These are phyloP conservation scores for Spisula subtruncata DNA, from an alignment of 2,888 invertebrate genomes.

Conservation along the genomic window DNA sequence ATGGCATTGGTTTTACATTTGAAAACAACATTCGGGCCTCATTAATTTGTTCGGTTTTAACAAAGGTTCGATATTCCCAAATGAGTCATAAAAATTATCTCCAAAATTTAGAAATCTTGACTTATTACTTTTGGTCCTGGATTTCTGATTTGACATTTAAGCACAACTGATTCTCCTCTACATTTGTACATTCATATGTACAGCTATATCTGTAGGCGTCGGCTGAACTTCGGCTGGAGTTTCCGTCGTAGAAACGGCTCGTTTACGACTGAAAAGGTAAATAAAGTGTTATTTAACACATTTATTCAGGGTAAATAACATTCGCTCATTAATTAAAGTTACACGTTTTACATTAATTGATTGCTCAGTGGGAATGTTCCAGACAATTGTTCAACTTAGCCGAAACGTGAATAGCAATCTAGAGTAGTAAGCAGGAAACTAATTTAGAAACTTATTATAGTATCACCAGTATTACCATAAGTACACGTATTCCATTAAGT, in stretches of 20 bases:
- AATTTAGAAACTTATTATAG: too few relatives aligned
- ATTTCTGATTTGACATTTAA: constrained; percentile 69
- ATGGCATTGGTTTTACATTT: too few relatives aligned
- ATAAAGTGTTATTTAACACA: neutral
- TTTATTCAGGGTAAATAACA: neutral
- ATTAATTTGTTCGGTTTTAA: too few relatives aligned
- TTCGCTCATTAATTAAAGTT: neutral
- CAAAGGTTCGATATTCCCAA: too few relatives aligned
- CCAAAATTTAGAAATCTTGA: neutral
- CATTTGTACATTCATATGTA: too few relatives aligned
- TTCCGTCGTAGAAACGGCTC: constrained; percentile 39
- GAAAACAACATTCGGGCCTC: too few relatives aligned
- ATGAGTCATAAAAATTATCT: too few relatives aligned
- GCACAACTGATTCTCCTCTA: constrained; percentile 66
- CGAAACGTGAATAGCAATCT: neutral
- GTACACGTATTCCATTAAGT: too few relatives aligned
- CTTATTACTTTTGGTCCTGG: constrained; percentile 74
- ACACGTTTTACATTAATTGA: neutral
- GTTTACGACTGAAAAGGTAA: constrained; percentile 45
- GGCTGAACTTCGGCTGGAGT: constrained; percentile 63
- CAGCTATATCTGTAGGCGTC: constrained; percentile 70
- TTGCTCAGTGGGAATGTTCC: too few relatives aligned
- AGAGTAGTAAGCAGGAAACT: too few relatives aligned
- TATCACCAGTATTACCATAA: too few relatives aligned
- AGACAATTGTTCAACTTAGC: neutral